Evolutionary conservation across 2,888 invertebrate species (phyloP).

Genomic region (Tribolium freemani): DNA sequence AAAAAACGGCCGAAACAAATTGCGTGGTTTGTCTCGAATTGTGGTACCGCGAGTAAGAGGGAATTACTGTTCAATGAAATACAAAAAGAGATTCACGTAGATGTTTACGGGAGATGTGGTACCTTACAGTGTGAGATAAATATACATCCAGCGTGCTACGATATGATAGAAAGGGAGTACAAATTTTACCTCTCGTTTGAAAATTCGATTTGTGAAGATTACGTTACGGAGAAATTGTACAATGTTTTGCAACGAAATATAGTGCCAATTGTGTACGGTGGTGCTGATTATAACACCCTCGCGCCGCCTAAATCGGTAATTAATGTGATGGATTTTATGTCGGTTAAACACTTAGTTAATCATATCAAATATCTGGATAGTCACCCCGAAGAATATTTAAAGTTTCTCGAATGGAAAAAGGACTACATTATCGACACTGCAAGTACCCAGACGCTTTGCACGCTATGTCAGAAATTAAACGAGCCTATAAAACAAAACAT

Average conservation of each 20-base stretch:
- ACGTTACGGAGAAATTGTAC: slow-evolving; percentile 76
- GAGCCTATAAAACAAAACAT: slow-evolving; percentile 47
- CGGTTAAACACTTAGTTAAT: slow-evolving; percentile 69
- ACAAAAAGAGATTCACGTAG: slow-evolving; percentile 72
- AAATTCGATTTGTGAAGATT: slow-evolving; percentile 78
- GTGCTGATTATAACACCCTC: slow-evolving; percentile 72
- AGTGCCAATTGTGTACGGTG: slow-evolving; percentile 78
- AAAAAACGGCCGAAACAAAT: slow-evolving; percentile 68
- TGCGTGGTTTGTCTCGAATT: slow-evolving; percentile 74
- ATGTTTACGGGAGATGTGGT: slow-evolving; percentile 77
- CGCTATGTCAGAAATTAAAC: slow-evolving; percentile 56
- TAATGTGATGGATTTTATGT: slow-evolving; percentile 72
- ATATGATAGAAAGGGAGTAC: slow-evolving; percentile 71
- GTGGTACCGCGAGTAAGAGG: slow-evolving; percentile 67
- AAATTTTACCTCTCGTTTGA: slow-evolving; percentile 82
- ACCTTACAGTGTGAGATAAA: slow-evolving; percentile 58
- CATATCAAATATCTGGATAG: slow-evolving; percentile 69
- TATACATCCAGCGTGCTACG: slow-evolving; percentile 64
- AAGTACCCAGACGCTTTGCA: slow-evolving; percentile 49
- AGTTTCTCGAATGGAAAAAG: slow-evolving; percentile 73
- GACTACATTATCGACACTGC: slow-evolving; percentile 49
- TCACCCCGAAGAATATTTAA: slow-evolving; percentile 70
- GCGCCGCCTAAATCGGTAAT: slow-evolving; percentile 71
- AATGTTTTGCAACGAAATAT: slow-evolving; percentile 72
- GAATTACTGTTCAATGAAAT: slow-evolving; percentile 69